Evolutionary conservation across 1,140 invertebrate genomes (phyloP), one percentile per base, ranked within the genome.

Genomic region (Galendromus occidentalis): DNA sequence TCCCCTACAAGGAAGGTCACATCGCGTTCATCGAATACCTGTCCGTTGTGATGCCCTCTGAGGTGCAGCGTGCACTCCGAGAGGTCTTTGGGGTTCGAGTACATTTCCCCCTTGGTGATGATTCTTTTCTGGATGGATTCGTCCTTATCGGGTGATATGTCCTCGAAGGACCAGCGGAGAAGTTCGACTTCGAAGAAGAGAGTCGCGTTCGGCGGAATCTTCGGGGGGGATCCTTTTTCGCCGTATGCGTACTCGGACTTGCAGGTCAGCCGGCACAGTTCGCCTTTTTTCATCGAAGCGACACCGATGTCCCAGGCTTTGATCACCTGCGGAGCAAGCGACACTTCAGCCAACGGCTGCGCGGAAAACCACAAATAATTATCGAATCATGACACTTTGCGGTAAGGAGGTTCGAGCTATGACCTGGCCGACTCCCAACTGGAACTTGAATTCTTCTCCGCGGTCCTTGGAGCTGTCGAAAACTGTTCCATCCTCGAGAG

Each of bases 281-380:
- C 93, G 0, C 89, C 88, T 71, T 85, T 86, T 76, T 87, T 90
- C 94, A 98, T 98, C 0, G 86, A 88, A 0, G 86, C 84, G 6
- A 98, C 84, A 64, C 90, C 93, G 69, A 90, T 82, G 73, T 98
- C 93, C 87, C 93, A 98, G 77, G 83, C 92, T 80, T 91, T 91
- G 66, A 98, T 94, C 0, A 95, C 89, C 70, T 75, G 75, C 1
- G 82, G 85, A 85, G 67, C 7, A 70, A 64, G 5, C 29, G 39
- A 65, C n/a, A 7, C 28, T 17, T 5, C 29, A 30, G 1, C 2
- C 6, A 25, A 9, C 18, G 1, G 0, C 20, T 9, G n/a, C 12
- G 29, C 0, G n/a, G 25, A 64, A 59, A 41, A 41, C 18, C 18
- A 30, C 0, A 20, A 0, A 14, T 17, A 17, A 17, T 59, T 59